Evolutionary conservation across 2,888 invertebrate genomes (phyloP), one percentile per base, ranked within the genome.

Genomic region (Diarsia dahlii): DNA sequence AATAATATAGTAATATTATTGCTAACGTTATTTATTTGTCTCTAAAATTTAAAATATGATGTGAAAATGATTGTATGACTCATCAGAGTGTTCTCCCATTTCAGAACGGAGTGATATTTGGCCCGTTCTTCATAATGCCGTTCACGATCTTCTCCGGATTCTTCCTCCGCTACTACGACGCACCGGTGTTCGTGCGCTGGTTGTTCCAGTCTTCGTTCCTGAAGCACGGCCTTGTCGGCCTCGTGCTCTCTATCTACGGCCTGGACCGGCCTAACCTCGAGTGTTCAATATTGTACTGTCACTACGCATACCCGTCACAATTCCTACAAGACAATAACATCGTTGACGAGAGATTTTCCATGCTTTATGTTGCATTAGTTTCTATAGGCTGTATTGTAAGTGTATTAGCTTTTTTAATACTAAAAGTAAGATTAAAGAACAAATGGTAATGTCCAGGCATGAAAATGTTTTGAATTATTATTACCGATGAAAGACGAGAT

Each of bases 101-200:
- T 78, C 96, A 99, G 99, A 97, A 98, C 91, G 99, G 99, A 20
- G 98, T 99, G 9, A 98, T 99, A 89, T 97, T 99, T 91, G 99
- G 99, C 9, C 99, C 99, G 13, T 97, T 99, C 84, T 97, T 98
- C 89, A 97, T 98, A 82, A 97, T 98, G 93, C 99, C 99, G 0
- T 99, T 99, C 91, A 97, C 98, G 45, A 97, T 99, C 87, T 99
- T 99, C 95, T 99, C 99, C 74, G 99, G 99, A 10, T 99, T 99
- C 95, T 99, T 99, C 92, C 97, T 99, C 2, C 98, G 98, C 89
- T 97, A 98, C 88, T 97, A 97, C 87, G 98, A 99, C 88, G 98
- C 99, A 3, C 99, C 99, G 13, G 93, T 95, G 0, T 97, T 97
- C 89, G 95, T 99, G 84, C 97, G 97, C 65, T 99, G 99, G 99